Evolutionary conservation across 2,888 invertebrate genomes (phyloP).

Genomic region (Villa cingulata): DNA sequence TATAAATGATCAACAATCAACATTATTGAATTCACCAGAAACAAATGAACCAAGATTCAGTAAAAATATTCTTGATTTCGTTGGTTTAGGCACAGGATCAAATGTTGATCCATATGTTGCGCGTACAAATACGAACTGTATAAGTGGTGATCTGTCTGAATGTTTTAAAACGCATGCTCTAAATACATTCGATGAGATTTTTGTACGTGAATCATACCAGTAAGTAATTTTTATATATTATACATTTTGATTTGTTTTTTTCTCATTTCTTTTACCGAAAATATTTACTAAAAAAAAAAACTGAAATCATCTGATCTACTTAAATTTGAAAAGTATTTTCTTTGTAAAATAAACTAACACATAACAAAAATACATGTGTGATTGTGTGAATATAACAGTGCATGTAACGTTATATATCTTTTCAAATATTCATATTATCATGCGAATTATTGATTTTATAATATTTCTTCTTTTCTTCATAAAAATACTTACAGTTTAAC

Average conservation of each 20-base stretch:
- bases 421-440: too few species aligned
- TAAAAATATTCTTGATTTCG: constrained; percentile 61
- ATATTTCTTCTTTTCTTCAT: background rate
- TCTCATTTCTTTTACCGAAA: too few species aligned
- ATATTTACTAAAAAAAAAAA: too few species aligned
- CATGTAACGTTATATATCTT: too few species aligned
- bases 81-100: constrained; percentile 58
- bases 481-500: constrained; percentile 40
- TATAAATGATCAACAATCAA: background rate
- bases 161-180: constrained; percentile 74
- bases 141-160: constrained; percentile 69
- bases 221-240: constrained; percentile 18
- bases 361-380: too few species aligned
- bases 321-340: background rate
- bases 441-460: too few species aligned
- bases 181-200: constrained; percentile 63
- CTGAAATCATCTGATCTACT: too few species aligned
- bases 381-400: too few species aligned
- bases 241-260: background rate
- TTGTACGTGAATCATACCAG: constrained; percentile 47
- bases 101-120: constrained; percentile 68
- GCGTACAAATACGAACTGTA: constrained; percentile 57
- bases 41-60: constrained; percentile 41
- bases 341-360: background rate
- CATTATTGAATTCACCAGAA: constrained; percentile 7